Conservation (phyloP, 2,888 invertebrate genomes). For the Trissolcus japonicus region DNA sequence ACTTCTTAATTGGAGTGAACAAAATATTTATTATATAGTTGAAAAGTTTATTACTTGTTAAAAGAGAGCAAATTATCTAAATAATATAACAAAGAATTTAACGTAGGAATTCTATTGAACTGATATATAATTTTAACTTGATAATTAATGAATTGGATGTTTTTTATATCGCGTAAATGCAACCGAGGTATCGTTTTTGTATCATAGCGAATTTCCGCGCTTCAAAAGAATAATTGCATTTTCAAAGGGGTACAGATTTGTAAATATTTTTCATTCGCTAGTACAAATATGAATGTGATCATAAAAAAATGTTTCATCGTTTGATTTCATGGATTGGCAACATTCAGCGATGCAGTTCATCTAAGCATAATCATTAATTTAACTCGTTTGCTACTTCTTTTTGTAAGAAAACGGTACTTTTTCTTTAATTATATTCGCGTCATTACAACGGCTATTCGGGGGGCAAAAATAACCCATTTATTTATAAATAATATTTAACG, state of each 20-base stretch:
- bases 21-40: background rate
- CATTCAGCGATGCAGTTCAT: background rate
- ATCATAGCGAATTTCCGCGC: constrained; percentile 24
- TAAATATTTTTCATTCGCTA: constrained; percentile 48
- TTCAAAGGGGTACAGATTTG: constrained; percentile 36
- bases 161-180: constrained; percentile 29
- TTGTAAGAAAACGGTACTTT: no score
- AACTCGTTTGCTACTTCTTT: no score
- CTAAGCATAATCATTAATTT: background rate
- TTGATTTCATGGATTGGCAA: no score
- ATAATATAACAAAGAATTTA: constrained; percentile 2
- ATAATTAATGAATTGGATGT: constrained; percentile 15
- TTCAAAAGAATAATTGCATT: constrained; percentile 29
- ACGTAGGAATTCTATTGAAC: background rate
- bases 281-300: background rate
- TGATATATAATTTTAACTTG: constrained; percentile 24
- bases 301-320: no score
- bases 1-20: background rate
- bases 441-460: no score
- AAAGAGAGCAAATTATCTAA: constrained; percentile 4
- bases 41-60: background rate
- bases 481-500: no score
- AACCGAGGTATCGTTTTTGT: constrained; percentile 46
- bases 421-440: no score
- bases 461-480: no score